These are phyloP conservation scores for Polymixis lichenea DNA, from an alignment of 2,888 invertebrate species.

Conservation along the genomic window DNA sequence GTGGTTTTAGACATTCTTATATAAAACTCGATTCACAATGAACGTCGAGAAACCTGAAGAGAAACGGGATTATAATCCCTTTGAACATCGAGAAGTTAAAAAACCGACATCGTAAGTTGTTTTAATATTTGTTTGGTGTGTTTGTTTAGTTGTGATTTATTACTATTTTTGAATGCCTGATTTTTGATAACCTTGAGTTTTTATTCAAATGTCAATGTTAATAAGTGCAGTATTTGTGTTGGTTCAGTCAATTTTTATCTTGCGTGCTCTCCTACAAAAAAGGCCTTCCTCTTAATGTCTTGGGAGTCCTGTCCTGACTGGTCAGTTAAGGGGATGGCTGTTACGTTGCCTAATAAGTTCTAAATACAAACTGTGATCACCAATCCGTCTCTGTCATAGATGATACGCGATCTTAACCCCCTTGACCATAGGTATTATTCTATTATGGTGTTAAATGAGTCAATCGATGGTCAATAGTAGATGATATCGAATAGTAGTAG, in stretches of 20 bases:
- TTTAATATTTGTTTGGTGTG: conserved; percentile 28
- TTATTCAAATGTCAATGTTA: not conserved
- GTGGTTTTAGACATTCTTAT: conserved; percentile 50
- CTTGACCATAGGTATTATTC: not conserved
- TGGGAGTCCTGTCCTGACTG: not conserved
- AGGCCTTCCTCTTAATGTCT: not conserved
- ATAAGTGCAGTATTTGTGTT: not conserved
- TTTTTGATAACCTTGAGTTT: conserved; percentile 8
- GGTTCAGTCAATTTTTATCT: not conserved
- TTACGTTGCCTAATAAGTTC: not conserved
- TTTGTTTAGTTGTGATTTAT: conserved; percentile 16
- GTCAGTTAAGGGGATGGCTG: not conserved
- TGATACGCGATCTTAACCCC: no score
- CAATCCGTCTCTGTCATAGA: no score
- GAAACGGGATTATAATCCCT: conserved; percentile 82
- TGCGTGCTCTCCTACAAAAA: not conserved
- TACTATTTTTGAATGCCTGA: not conserved
- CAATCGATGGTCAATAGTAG: not conserved
- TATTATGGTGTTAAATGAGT: not conserved
- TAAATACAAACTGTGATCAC: not conserved
- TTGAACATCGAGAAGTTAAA: conserved; percentile 84
- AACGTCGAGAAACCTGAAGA: conserved; percentile 66
- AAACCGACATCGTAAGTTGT: conserved; percentile 88
- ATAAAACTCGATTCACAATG: conserved; percentile 65
- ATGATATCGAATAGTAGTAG: not conserved